Percentiles rank a stretch among this genome's conserved stretches.
Conservation (phyloP, 2,113 vertebrate species). For the Spilogale gracilis region DNA sequence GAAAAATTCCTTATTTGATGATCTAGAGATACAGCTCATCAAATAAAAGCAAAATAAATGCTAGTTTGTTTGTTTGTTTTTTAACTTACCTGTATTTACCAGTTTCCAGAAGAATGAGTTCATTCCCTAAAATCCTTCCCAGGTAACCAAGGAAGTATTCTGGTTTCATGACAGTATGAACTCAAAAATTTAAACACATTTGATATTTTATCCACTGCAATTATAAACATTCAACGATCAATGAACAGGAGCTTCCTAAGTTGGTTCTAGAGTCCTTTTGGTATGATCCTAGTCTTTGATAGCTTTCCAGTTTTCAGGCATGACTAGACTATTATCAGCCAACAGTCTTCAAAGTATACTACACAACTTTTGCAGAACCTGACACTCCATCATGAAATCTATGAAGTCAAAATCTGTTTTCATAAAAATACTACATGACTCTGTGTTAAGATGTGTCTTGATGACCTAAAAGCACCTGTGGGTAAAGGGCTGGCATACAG, state of each 20-base stretch:
- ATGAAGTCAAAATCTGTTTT: neutral
- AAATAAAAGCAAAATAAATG: neutral
- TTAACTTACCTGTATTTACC: neutral
- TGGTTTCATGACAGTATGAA: neutral
- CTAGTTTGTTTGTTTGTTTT: neutral
- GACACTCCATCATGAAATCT: neutral
- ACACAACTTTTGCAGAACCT: neutral
- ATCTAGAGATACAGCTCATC: neutral
- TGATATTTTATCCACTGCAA: neutral
- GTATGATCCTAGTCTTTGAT: neutral
- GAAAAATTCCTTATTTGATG: neutral
- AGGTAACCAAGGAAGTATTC: neutral
- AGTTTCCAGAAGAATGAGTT: neutral
- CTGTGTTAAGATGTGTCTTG: neutral
- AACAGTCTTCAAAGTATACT: neutral
- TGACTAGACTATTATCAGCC: neutral
- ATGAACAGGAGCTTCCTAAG: neutral
- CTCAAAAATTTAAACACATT: neutral
- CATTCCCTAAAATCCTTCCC: neutral
- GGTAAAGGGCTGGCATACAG: neutral
- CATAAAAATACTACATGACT: conserved; percentile 14
- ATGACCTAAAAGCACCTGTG: neutral
- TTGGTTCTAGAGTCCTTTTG: neutral
- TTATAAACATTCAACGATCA: neutral
- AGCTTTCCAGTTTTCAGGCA: neutral